phyloP scores from a whole-genome alignment of 1,140 invertebrate genomes.

The Propsilocerus akamusi region DNA sequence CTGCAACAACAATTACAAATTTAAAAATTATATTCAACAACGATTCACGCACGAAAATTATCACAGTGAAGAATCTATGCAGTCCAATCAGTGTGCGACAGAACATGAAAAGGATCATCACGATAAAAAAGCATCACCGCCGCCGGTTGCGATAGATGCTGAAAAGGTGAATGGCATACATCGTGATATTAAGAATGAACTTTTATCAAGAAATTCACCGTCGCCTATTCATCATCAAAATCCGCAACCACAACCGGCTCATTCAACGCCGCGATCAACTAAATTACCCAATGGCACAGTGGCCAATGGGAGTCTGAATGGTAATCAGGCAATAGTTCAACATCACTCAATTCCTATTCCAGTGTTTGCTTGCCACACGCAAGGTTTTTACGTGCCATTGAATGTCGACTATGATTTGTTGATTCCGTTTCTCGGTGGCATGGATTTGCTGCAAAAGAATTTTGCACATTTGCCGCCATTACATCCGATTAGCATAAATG shows the following conservation, averaged over 20 bases:
- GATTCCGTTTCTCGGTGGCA: conserved; percentile 42
- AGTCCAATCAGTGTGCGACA: neutral
- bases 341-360: conserved; percentile 34
- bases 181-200: conserved; percentile 1
- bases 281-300: conserved; percentile 10
- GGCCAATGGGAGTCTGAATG: conserved; percentile 15
- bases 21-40: conserved; percentile 87
- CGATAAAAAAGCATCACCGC: neutral
- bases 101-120: neutral
- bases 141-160: neutral
- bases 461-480: conserved; percentile 34
- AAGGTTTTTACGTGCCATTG: conserved; percentile 78
- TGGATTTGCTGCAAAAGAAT: conserved; percentile 32
- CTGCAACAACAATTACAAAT: conserved; percentile 59
- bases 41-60: conserved; percentile 37
- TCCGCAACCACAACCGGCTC: conserved; percentile 6
- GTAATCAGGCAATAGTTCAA: conserved; percentile 11
- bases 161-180: neutral
- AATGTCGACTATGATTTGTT: conserved; percentile 65
- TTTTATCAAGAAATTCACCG: conserved; percentile 9
- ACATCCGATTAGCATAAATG: conserved; percentile 81
- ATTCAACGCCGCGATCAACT: conserved; percentile 3
- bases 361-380: conserved; percentile 63
- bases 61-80: conserved; percentile 18
- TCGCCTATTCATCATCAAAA: conserved; percentile 5